Evolutionary conservation across 2,888 invertebrate genomes (phyloP), one percentile per base, ranked within the genome.

Genomic region (Perizoma flavofasciatum): DNA sequence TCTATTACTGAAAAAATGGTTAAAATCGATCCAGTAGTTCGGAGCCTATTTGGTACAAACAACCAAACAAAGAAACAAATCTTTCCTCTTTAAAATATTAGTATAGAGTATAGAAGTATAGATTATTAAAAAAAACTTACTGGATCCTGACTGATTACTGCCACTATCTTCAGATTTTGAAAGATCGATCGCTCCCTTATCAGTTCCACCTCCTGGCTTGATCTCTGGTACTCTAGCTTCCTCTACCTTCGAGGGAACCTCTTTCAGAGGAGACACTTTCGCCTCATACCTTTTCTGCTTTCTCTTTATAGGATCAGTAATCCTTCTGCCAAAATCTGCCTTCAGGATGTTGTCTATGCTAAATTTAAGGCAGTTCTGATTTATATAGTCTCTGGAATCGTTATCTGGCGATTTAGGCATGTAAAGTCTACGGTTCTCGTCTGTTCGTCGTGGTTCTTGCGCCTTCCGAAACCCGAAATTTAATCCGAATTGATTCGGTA

Each of bases 301-400:
- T 58, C 94, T 95, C 50, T 93, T 92, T 55, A 96, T 86, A 8
- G 95, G 96, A 74, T 95, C 95, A 0, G 95, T 95, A 41, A 95
- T 95, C 48, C 95, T 79, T 37, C 95, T 91, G 0, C 97, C 97
- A 69, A 97, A 97, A 80, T 97, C 97, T 0, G 97, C 97, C 75
- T 96, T 95, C 33, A 97, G 85, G 63, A 97, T 97, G 83, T 97
- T 97, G 74, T 96, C 96, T 79, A 97, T 97, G 76, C 97, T 97
- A 88, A 97, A 97, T 71, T 96, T 95, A 37, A 97, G 82, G 69
- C 93, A 60, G 39, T 49, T 90, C 63, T 94, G 94, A 63, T 94
- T 93, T 0, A 91, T 89, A 7, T 84, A 86, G 58, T 92, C 89
- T 9, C 88, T 83, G 4, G 87, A 85, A 9, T 89, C 89, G 41